Percentiles rank a stretch among this genome's conserved stretches.
Conservation (phyloP, 2,888 invertebrate genomes). For the Poecilus cupreus region DNA sequence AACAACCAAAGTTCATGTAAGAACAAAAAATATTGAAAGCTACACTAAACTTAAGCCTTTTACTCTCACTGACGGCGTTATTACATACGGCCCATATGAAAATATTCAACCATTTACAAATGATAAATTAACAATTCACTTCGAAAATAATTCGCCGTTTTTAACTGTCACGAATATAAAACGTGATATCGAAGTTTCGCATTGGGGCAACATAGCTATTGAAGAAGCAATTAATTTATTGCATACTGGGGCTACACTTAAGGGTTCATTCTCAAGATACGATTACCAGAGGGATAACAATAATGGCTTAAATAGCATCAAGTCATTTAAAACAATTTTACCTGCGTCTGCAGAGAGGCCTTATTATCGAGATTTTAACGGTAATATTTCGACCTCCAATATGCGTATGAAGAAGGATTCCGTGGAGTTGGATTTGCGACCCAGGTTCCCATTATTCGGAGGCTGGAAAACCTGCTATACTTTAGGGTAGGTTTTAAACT, state of each 20-base stretch:
- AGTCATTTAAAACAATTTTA: slow-evolving; percentile 90
- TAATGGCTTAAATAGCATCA: slow-evolving; percentile 91
- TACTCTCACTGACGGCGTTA: slow-evolving; percentile 84
- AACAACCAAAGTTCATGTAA: slow-evolving; percentile 85
- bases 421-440: slow-evolving; percentile 96
- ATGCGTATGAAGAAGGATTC: slow-evolving; percentile 91
- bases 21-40: slow-evolving; percentile 87
- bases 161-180: slow-evolving; percentile 92
- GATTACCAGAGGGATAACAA: slow-evolving; percentile 96
- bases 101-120: slow-evolving; percentile 78
- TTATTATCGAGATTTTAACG: slow-evolving; percentile 98
- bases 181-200: slow-evolving; percentile 95
- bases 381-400: slow-evolving; percentile 98
- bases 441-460: slow-evolving; percentile 97
- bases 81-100: slow-evolving; percentile 92
- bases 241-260: slow-evolving; percentile 94
- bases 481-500: slow-evolving; percentile 77
- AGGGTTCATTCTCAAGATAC: slow-evolving; percentile 96
- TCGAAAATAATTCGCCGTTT: slow-evolving; percentile 97
- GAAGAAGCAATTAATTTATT: slow-evolving; percentile 94
- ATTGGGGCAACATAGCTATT: slow-evolving; percentile 99
- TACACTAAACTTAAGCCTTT: slow-evolving; percentile 90
- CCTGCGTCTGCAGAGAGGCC: slow-evolving; percentile 95
- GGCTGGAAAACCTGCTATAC: slow-evolving; percentile 99
- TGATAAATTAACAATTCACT: slow-evolving; percentile 87